A percentile compares a stretch with the other conserved stretches of the same genome.
Conservation (phyloP, 2,113 vertebrate species). For the Patagioenas fasciata region DNA sequence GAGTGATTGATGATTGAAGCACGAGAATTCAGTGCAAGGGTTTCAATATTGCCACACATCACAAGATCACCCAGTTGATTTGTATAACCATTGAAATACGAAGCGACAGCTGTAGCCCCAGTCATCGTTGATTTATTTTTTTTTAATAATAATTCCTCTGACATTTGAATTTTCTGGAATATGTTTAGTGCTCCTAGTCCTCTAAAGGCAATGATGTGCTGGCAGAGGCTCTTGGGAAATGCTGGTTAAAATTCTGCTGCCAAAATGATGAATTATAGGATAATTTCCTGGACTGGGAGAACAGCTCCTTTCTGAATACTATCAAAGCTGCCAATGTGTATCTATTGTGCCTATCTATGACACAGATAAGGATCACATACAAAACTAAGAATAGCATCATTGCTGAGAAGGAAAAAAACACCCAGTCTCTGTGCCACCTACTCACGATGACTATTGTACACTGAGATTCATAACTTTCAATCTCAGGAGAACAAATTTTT, state of each 20-base stretch:
- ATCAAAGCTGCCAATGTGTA: neutral
- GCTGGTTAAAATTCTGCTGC: constrained; percentile 24
- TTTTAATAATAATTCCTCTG: neutral
- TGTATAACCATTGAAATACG: neutral
- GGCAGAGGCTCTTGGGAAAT: neutral
- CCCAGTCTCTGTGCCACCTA: neutral
- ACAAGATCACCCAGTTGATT: neutral
- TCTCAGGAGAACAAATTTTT: neutral
- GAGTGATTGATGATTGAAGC: neutral
- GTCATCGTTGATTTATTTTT: neutral
- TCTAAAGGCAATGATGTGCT: neutral
- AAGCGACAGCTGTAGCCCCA: neutral
- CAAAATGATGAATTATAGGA: neutral
- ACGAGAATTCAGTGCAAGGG: neutral
- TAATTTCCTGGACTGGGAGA: constrained; percentile 15
- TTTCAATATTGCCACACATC: neutral
- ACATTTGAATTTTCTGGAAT: neutral
- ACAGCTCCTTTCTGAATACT: neutral
- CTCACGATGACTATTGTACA: neutral
- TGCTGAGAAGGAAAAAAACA: neutral
- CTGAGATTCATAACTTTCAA: neutral
- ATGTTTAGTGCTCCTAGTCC: neutral
- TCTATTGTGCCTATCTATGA: constrained; percentile 25
- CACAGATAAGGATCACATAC: neutral
- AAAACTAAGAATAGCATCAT: constrained; percentile 2